Evolutionary conservation across 1,140 invertebrate species (phyloP), one percentile per base, ranked within the genome.

Genomic region (Magallana gigas): DNA sequence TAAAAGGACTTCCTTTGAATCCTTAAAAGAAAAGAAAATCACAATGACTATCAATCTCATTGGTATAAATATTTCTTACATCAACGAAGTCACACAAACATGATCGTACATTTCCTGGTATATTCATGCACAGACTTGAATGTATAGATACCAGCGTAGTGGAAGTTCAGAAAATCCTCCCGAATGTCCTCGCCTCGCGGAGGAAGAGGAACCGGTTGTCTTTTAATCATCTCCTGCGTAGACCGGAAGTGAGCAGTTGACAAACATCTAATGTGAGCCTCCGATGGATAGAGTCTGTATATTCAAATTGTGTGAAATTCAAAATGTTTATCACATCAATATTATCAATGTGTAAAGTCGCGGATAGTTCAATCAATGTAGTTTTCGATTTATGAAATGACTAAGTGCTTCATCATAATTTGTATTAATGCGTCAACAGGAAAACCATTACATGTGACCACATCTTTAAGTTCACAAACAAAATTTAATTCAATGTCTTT

Each of bases 151-250:
- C 88, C 16, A 29, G 88, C 80, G 81, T 71, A 89, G 48, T 89
- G 88, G n/a, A 89, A 89, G 62, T 87, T 89, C 7, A 89, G 62
- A 56, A 89, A 89, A 4, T 87, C 76, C 71, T 89, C 88, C 57
- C 87, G 83, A 18, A 87, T 60, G n/a, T 82, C 57, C 11, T 87
- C 57, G 56, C 23, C 48, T 4, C 4, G 16, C 36, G 83, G 18
- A 29, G 23, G n/a, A 9, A 82, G 4, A 2, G 88, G 85, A n/a
- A 89, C 88, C n/a, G 85, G 88, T 56, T 85, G 64, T 68, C 82
- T 85, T 18, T 68, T 16, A 6, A 85, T 36, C 57, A 57, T 62
- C 57, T 89, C 57, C 56, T 84, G 14, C 57, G 83, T 85, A 2
- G 83, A 82, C 18, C 85, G 64, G 23, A 89, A 57, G 23, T 81